Evolutionary conservation across 2,888 invertebrate genomes (phyloP), one percentile per base, ranked within the genome.

Genomic region (Ptilodon capucinus): DNA sequence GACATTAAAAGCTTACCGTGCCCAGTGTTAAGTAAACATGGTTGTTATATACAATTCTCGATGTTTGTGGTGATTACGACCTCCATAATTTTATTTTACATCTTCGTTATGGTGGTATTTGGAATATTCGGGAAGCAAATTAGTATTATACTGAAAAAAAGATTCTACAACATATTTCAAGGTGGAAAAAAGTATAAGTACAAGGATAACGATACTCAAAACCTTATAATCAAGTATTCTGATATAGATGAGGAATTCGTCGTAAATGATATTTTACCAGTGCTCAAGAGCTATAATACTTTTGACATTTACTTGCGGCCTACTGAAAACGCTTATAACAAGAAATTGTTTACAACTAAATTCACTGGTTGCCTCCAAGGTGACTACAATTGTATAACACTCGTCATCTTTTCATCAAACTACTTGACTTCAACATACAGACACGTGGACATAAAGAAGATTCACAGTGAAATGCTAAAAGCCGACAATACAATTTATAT

Each of bases 361-460:
- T 60, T 76, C 16, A 68, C 56, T 16, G 67, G 61, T 44, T 70
- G 70, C 54, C 60, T 64, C 38, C 75, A 74, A 51, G 74, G 74
- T 46, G 60, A 51, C 21, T 63, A 68, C 46, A 63, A 68, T 17
- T 54, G 53, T 38, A 74, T 73, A 8, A 74, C 68, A 13, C 51
- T 88, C 23, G 79, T 88, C 28, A 71, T 90, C 52, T 90, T 90
- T 64, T 84, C 89, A 5, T 82, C 85, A 13, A 88, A 86, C 71
- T 89, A 84, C 62, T 76, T 89, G 74, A 81, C 75, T 60, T 77
- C 83, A 45, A 74, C 74, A 51, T 90, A 86, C 66, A 81, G 81
- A 59, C 79, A 88, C 38, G 82, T 89, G 42, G 84, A 84, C 53
- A 88, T 90, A 64, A 88, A 84, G 68, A 85, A 84, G 72, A 89